Evolutionary conservation across 2,888 invertebrate genomes (phyloP).

Genomic region (Alviniconcha strummeri): DNA sequence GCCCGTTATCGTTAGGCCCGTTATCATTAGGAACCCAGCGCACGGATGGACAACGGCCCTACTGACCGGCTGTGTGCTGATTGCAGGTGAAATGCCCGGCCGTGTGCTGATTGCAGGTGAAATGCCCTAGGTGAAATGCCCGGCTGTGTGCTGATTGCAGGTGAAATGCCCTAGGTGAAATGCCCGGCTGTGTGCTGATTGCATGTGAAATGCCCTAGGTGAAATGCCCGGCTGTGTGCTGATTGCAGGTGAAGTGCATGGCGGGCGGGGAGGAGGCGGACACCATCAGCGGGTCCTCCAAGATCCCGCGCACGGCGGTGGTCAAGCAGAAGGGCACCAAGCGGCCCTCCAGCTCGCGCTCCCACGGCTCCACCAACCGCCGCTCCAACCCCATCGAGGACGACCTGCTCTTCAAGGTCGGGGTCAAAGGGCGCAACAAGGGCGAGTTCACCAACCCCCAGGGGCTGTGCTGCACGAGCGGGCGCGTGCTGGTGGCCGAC

Average conservation of each 20-base stretch:
- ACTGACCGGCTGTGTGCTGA: too few relatives aligned
- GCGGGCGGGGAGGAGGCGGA: conserved; percentile 27
- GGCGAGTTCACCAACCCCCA: conserved; percentile 77
- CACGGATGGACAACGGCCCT: too few relatives aligned
- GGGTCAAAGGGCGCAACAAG: conserved; percentile 74
- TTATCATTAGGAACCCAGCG: too few relatives aligned
- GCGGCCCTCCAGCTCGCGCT: conserved; percentile 72
- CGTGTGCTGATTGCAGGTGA: too few relatives aligned
- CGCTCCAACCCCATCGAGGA: conserved; percentile 74
- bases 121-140: too few relatives aligned
- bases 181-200: too few relatives aligned
- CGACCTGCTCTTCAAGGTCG: conserved; percentile 75
- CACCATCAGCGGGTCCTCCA: conserved; percentile 46
- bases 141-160: too few relatives aligned
- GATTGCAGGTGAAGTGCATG: conserved; percentile 24
- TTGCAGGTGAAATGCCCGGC: too few relatives aligned
- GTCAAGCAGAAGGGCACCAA: conserved; percentile 72
- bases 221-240: too few relatives aligned
- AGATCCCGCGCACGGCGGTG: conserved; percentile 70
- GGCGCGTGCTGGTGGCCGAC: conserved; percentile 75
- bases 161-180: too few relatives aligned
- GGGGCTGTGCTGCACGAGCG: conserved; percentile 74
- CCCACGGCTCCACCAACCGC: conserved; percentile 72
- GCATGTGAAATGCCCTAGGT: too few relatives aligned
- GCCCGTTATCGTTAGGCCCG: too few relatives aligned